Evolutionary conservation across 2,113 vertebrate genomes (phyloP), one percentile per base, ranked within the genome.

Genomic region (Takifugu bimaculatus): DNA sequence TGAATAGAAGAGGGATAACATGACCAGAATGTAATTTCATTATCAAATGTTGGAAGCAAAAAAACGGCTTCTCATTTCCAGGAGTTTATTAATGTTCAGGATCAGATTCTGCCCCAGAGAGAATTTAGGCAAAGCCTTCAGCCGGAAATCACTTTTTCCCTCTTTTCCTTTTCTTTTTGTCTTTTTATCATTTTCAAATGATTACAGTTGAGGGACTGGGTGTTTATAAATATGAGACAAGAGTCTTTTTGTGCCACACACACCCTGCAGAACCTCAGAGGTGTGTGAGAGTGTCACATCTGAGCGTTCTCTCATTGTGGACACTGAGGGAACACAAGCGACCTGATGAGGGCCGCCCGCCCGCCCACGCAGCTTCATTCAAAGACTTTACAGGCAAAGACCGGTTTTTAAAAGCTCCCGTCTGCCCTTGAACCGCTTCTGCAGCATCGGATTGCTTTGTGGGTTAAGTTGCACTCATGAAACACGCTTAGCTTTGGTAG

Each of bases 141-240:
- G 15, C 75, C 75, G 73, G 73, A 84, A 77, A 79, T 75, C 35
- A 74, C n/a, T 65, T 50, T 63, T 57, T 56, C 35, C 35, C 35
- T 11, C 11, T 58, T 51, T 45, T 47, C 15, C 11, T 47, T 63
- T 63, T 57, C n/a, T n/a, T n/a, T n/a, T n/a, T n/a, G n/a, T 62
- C 52, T 45, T 48, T 14, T 48, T 15, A 32, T 74, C 43, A 63
- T 51, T 61, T 68, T 49, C 14, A 69, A 69, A 72, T 69, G 1
- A 75, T 74, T 55, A 32, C 56, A 77, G 42, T 26, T 11, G 13
- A 54, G n/a, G 65, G 78, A 68, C 54, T 62, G n/a, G 10, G 27
- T 54, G 65, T 65, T 58, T 65, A 50, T 20, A 54, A 55, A 54
- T 13, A 29, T 49, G 25, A 72, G 49, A 67, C 29, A 43, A 28